Evolutionary conservation across 2,888 invertebrate genomes (phyloP).

Genomic region (Saturnia pavonia): DNA sequence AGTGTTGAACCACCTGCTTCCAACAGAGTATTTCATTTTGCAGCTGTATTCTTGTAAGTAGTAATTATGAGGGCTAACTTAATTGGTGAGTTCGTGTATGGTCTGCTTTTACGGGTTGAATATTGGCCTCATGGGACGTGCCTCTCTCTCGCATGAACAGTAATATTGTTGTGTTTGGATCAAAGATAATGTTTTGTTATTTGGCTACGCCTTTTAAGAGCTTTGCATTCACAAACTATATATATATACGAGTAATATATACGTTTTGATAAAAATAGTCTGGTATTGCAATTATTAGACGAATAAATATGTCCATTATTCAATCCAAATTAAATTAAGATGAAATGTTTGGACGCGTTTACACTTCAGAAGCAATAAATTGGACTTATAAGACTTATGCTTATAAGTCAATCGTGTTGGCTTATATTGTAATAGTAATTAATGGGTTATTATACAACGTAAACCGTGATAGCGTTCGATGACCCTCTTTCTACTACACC

Average conservation of each 20-base stretch:
- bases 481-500: slow-evolving; percentile 11
- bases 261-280: not conserved
- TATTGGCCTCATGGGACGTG: slow-evolving; percentile 41
- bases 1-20: not conserved
- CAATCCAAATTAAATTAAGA: not conserved
- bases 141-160: slow-evolving; percentile 23
- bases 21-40: slow-evolving; percentile 26
- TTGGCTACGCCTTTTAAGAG: not conserved
- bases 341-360: not conserved
- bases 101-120: slow-evolving; percentile 43
- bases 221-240: not conserved
- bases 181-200: slow-evolving; percentile 3
- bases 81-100: slow-evolving; percentile 44
- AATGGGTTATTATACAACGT: slow-evolving; percentile 9
- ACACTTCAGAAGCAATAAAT: not conserved
- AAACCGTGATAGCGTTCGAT: slow-evolving; percentile 15
- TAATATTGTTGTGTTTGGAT: slow-evolving; percentile 7
- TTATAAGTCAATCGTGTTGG: slow-evolving; percentile 9
- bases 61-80: slow-evolving; percentile 30
- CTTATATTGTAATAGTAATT: slow-evolving; percentile 13
- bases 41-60: slow-evolving; percentile 20
- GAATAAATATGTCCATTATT: not conserved
- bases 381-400: not conserved
- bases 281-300: not conserved
- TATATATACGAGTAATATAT: too few species aligned